Base-by-base conservation (phyloP, 2,888 invertebrate genomes). In the Ormyrus nitidulus region DNA sequence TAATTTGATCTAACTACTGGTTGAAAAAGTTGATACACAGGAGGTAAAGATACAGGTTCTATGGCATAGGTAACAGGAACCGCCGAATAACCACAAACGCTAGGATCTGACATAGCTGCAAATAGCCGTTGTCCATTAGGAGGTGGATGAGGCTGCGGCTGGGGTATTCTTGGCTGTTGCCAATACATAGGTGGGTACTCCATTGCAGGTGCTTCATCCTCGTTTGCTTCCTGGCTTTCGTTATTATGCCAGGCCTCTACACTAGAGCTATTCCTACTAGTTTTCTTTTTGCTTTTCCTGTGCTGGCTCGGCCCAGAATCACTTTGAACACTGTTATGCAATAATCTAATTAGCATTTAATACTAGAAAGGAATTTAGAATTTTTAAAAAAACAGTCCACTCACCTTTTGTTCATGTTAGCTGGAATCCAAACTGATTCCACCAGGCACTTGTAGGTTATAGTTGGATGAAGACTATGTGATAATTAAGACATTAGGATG, bases 11-110 rank as follows among this genome's bases (percentile, higher is more conserved):
- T 83, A n/a, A 88, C 78, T 8, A 88, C 77, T 10, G 91, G 91
- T 87, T 92, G 93, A 85, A 93, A 93, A 10, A 77, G 89, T 6
- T 93, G 93, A 83, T 94, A 92, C 84, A 90, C 86, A 0, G 93
- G 91, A 13, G 94, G 94, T 83, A 95, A 90, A 8, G 94, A 94
- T 89, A 93, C 91, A 0, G 94, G 94, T 87, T 94, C 94, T 80
- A 93, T 90, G 5, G 93, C 89, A 83, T 91, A 93, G 2, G 92
- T 91, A 84, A 93, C 83, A 3, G 89, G 91, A 59, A 81, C 83
- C 88, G 85, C 4, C 85, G 91, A 89, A 77, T 91, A 91, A 62
- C 89, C 89, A 69, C 91, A 91, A 51, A 91, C 90, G 62, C 90
- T 87, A 2, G 91, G 91, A 82, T 91, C 91, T 0, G 91, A 91